Base-by-base conservation (phyloP, 2,888 invertebrate species). In the Latrodectus hesperus region DNA sequence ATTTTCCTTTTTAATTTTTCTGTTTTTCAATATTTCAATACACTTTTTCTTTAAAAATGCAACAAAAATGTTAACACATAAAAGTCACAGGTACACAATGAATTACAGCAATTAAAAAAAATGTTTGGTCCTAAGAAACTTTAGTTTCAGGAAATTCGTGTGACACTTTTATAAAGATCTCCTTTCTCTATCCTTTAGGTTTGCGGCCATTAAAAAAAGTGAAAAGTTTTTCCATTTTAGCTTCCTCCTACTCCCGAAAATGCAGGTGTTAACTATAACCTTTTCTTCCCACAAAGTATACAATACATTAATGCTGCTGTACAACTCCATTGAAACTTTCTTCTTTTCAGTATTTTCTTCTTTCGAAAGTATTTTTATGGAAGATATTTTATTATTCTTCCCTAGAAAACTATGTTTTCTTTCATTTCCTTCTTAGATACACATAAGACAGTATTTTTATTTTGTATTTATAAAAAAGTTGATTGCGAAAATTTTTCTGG, bases 191-290 rank as follows among this genome's bases (percentile, higher is more conserved):
- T 60, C 14, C 60, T 9, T 60, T 60, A 38, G 38, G 14, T 60
- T 60, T 60, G 6, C 14, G 10, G 60, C 14, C 60, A 16, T 16
- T 16, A 60, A n/a, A 60, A 60, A 60, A 16, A 16, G 60, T 12
- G 60, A n/a, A 60, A n/a, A 60, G 60, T n/a, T 60, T 60, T 60
- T 53, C 38, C 53, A 52, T 38, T 53, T 60, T 38, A 70, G 71
- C 60, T 79, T 79, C 79, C 79, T 70, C 79, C 60, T 70, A 49
- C 53, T 55, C 71, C 71, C 38, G 17, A 79, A 70, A 71, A 71
- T 79, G 60, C 64, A 60, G 79, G 71, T 79, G 79, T 79, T 79
- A 60, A 79, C 71, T 71, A 79, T 60, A 38, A 16, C 14, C 60
- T 60, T 14, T 71, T 55, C 60, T 16, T 55, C 14, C 60, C 14